Evolutionary conservation across 2,797 vertebrate genomes (phyloP).

Genomic region (Vireo griseus): DNA sequence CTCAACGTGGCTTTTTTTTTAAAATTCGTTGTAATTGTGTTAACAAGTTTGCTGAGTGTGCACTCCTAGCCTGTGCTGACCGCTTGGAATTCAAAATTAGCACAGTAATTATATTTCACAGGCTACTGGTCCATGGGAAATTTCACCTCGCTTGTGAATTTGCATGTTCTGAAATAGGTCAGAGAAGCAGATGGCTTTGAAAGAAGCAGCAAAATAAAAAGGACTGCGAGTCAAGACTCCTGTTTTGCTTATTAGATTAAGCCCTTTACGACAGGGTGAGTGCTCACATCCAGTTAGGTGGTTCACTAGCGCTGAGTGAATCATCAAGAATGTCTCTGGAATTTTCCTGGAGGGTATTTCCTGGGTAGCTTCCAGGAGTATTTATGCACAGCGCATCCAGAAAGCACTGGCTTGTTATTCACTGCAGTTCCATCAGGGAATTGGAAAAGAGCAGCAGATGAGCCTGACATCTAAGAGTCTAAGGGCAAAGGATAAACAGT

Average conservation of each 20-base stretch:
- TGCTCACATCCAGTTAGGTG: conserved; percentile 52
- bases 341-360: conserved; percentile 42
- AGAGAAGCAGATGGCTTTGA: conserved; percentile 67
- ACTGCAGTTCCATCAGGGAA: not conserved
- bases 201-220: conserved; percentile 49
- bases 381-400: not conserved
- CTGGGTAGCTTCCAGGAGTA: conserved; percentile 23
- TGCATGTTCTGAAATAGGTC: conserved; percentile 67
- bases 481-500: not conserved
- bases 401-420: not conserved
- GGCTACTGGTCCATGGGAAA: conserved; percentile 56
- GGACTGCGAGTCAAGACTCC: conserved; percentile 30
- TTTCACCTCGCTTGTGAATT: conserved; percentile 53
- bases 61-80: conserved; percentile 48
- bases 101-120: conserved; percentile 69
- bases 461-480: not conserved
- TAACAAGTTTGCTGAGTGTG: conserved; percentile 13
- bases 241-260: conserved; percentile 56
- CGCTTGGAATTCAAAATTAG: conserved; percentile 69
- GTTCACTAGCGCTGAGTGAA: not conserved
- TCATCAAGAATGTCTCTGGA: conserved; percentile 13
- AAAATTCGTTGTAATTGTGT: not conserved
- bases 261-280: not conserved
- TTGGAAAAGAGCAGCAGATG: conserved; percentile 25
- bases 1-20: not conserved